phyloP scores from a whole-genome alignment of 2,113 vertebrate species.

The Craseonycteris thonglongyai region DNA sequence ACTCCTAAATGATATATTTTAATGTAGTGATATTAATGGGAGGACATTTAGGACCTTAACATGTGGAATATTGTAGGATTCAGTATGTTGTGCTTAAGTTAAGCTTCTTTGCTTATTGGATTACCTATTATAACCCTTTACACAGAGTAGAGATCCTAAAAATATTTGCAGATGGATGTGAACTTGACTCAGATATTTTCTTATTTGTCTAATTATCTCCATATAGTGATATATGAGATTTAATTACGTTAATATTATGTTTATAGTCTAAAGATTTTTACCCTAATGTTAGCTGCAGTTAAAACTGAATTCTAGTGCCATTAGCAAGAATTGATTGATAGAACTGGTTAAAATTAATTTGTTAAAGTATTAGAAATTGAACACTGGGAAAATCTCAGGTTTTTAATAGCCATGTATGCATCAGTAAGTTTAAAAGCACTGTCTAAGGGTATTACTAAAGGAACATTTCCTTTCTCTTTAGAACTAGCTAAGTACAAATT shows the following conservation, averaged over 20 bases:
- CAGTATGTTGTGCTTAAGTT: background rate
- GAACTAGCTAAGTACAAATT: conserved; percentile 62
- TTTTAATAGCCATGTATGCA: conserved; percentile 1
- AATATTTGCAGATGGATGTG: conserved; percentile 35
- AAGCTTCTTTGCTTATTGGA: background rate
- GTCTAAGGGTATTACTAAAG: conserved; percentile 11
- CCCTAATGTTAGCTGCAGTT: background rate
- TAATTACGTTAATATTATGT: conserved; percentile 14
- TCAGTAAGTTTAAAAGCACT: conserved; percentile 38
- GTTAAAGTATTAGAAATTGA: conserved; percentile 44
- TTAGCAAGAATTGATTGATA: conserved; percentile 15
- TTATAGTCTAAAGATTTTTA: conserved; percentile 17
- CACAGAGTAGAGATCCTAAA: background rate
- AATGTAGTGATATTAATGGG: conserved; percentile 31
- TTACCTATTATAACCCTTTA: background rate
- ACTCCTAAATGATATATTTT: conserved; percentile 8
- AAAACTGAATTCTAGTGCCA: conserved; percentile 16
- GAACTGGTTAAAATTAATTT: conserved; percentile 20
- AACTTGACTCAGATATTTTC: conserved; percentile 38
- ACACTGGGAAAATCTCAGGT: background rate
- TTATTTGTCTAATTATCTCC: conserved; percentile 3
- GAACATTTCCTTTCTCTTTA: conserved; percentile 15
- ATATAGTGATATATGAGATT: background rate
- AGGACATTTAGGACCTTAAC: background rate
- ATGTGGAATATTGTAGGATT: background rate